phyloP scores from a whole-genome alignment of 2,797 vertebrate species.

The Aeoliscus strigatus region DNA sequence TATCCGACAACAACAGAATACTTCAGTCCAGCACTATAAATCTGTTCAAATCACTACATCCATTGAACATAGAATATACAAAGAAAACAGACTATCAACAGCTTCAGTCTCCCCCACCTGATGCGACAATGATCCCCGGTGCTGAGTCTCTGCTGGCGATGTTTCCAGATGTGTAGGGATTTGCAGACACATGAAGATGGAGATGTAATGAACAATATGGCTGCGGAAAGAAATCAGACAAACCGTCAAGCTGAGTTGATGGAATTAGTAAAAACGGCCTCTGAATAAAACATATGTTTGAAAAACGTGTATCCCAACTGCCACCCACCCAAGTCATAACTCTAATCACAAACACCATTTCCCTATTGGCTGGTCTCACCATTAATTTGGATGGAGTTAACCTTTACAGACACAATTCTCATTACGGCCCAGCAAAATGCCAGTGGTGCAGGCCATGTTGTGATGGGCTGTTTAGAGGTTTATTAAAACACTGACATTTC shows the following conservation, averaged over 20 bases:
- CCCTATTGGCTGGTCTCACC: conserved; percentile 55
- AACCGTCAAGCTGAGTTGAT: neutral
- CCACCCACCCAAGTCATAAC: conserved; percentile 18
- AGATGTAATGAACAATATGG: conserved; percentile 90
- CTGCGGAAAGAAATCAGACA: conserved; percentile 56
- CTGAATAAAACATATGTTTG: no score
- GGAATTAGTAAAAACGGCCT: no score
- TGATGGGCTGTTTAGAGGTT: conserved; percentile 70
- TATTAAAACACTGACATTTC: conserved; percentile 78
- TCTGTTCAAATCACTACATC: no score
- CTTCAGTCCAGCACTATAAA: no score
- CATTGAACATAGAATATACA: no score
- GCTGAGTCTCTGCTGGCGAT: conserved; percentile 91
- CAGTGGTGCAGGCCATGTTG: conserved; percentile 68
- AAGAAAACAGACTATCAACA: no score
- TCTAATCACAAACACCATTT: conserved; percentile 48
- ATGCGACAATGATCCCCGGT: conserved; percentile 90
- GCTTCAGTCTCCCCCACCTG: no score
- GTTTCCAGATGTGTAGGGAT: conserved; percentile 92
- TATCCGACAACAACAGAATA: no score
- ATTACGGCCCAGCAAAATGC: conserved; percentile 73
- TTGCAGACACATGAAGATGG: conserved; percentile 90
- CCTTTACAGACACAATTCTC: conserved; percentile 78
- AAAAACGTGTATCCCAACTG: no score
- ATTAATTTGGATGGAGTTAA: conserved; percentile 79